Evolutionary conservation across 2,113 vertebrate species (phyloP).

Genomic region (human (Homo sapiens)): DNA sequence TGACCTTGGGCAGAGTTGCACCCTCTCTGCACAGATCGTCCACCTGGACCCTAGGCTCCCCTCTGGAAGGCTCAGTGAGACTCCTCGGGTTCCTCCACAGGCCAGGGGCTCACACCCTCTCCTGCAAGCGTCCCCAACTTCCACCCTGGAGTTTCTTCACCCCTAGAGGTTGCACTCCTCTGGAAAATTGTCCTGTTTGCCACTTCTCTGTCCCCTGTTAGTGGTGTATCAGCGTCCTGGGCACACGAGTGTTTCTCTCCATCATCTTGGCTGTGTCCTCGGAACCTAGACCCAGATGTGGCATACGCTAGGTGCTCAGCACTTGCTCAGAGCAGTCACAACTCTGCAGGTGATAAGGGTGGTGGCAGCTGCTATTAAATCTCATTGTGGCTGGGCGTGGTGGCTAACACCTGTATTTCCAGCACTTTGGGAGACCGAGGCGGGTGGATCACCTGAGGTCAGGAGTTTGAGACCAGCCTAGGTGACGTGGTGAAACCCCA

Average conservation of each 20-base stretch:
- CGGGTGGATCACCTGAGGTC: too few relatives aligned
- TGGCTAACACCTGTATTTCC: too few relatives aligned
- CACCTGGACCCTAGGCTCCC: not conserved
- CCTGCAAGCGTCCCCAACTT: fast-evolving
- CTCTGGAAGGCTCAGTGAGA: not conserved
- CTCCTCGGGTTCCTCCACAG: not conserved
- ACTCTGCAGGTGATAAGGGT: not conserved
- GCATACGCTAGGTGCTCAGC: not conserved
- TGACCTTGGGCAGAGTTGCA: not conserved
- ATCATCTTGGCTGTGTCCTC: not conserved
- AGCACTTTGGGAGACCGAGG: too few relatives aligned
- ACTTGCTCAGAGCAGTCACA: not conserved
- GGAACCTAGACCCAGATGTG: fast-evolving
- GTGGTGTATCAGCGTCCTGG: fast-evolving
- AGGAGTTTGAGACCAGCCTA: too few relatives aligned
- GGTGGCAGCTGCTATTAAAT: not conserved
- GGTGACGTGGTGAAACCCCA: too few relatives aligned
- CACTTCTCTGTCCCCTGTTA: not conserved
- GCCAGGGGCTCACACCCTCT: not conserved
- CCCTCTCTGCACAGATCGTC: not conserved
- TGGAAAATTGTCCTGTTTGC: not conserved
- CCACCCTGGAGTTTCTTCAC: not conserved
- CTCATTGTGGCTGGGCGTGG: too few relatives aligned
- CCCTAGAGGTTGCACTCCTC: not conserved
- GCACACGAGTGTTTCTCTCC: not conserved